Evolutionary conservation across 2,888 invertebrate genomes (phyloP).

Genomic region (Apamea epomidion): DNA sequence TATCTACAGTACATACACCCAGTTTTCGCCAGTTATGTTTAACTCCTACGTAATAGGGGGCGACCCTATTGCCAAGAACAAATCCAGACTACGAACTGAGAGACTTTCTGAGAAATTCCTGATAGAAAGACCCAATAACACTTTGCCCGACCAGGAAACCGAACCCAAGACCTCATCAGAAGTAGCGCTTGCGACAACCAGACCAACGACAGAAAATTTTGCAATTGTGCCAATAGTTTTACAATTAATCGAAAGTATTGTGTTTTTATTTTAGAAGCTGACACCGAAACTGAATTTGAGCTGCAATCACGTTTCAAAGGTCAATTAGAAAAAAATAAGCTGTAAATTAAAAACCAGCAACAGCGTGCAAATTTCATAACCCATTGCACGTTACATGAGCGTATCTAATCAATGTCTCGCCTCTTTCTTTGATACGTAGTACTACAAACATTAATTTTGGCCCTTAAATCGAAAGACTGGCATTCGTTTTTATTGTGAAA

Average conservation of each 20-base stretch:
- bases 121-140: neutral
- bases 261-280: slow-evolving; percentile 14
- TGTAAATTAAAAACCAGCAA: slow-evolving; percentile 22
- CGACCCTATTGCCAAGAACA: neutral
- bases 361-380: slow-evolving; percentile 40
- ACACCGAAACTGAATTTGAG: slow-evolving; percentile 1
- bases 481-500: slow-evolving; percentile 60
- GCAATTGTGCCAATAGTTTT: neutral
- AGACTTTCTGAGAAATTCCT: neutral
- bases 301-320: slow-evolving; percentile 16
- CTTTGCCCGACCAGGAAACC: neutral
- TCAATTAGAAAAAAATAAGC: slow-evolving; percentile 25
- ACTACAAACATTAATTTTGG: slow-evolving; percentile 42
- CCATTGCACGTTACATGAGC: slow-evolving; percentile 40
- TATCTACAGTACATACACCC: neutral
- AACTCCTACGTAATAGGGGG: neutral
- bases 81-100: neutral
- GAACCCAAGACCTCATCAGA: too few species aligned
- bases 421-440: slow-evolving; percentile 34
- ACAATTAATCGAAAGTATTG: neutral
- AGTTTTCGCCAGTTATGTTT: neutral
- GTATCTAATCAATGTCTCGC: slow-evolving; percentile 44
- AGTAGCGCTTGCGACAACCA: neutral
- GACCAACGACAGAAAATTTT: neutral
- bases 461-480: slow-evolving; percentile 56